Evolutionary conservation across 92 coral and sea anemone genomes (phyloP).

Genomic region (Hydrozoanthus gracilis): DNA sequence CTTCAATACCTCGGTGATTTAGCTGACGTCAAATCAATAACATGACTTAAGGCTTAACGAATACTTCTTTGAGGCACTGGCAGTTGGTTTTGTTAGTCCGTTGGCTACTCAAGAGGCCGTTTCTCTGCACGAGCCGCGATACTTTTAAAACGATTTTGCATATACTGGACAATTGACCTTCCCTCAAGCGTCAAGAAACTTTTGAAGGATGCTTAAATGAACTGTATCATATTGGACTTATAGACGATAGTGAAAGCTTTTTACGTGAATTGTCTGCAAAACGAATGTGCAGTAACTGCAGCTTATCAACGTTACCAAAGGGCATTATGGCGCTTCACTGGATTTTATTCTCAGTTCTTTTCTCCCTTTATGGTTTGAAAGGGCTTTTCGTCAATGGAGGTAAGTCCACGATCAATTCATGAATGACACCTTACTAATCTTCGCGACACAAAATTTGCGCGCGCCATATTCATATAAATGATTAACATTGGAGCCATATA

Average conservation of each 20-base stretch:
- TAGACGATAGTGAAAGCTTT: background rate
- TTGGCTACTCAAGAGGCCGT: background rate
- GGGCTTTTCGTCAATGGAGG: constrained; percentile 16
- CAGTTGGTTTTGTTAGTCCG: constrained; percentile 5
- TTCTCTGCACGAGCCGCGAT: constrained; percentile 19
- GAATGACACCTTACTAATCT: background rate
- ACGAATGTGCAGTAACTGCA: background rate
- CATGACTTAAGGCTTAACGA: no score
- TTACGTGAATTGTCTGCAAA: background rate
- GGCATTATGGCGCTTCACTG: constrained; percentile 21
- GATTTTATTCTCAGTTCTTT: background rate
- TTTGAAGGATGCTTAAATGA: background rate
- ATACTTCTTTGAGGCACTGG: no score
- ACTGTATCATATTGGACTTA: background rate
- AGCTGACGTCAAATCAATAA: background rate
- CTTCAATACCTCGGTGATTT: background rate
- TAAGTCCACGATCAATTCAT: background rate
- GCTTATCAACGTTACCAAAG: background rate
- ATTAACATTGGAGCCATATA: background rate
- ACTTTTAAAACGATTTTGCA: background rate
- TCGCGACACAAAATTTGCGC: background rate
- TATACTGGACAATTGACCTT: background rate
- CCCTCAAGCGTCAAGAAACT: background rate
- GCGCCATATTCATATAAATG: constrained; percentile 24
- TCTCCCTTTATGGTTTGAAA: constrained; percentile 15